phyloP scores from a whole-genome alignment of 2,888 invertebrate genomes.

The Dinocampus coccinellae region DNA sequence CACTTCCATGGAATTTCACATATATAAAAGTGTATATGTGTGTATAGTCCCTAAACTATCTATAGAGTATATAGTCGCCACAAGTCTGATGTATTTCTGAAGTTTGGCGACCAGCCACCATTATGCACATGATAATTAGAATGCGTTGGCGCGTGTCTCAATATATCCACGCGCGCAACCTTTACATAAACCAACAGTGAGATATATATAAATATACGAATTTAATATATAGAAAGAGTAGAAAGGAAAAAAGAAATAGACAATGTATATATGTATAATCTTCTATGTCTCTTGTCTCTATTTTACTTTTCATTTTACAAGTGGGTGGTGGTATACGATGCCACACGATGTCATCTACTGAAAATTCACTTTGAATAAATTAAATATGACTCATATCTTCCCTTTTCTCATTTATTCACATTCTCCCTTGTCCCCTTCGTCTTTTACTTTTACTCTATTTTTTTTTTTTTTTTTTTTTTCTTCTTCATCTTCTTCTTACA shows the following conservation, averaged over 20 bases:
- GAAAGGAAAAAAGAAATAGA: too few relatives aligned
- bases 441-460: background rate
- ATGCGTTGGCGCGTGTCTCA: slow-evolving; percentile 70
- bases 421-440: background rate
- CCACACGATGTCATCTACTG: background rate
- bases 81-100: slow-evolving; percentile 67
- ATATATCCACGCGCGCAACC: slow-evolving; percentile 64
- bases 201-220: slow-evolving; percentile 10
- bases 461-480: too few relatives aligned
- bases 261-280: too few relatives aligned
- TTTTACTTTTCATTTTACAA: slow-evolving; percentile 1
- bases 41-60: slow-evolving; percentile 53
- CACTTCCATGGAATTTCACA: slow-evolving; percentile 52
- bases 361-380: background rate
- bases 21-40: slow-evolving; percentile 39
- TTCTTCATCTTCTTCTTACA: too few relatives aligned
- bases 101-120: slow-evolving; percentile 68
- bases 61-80: slow-evolving; percentile 54
- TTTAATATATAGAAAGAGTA: background rate
- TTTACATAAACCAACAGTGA: slow-evolving; percentile 1
- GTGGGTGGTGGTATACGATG: slow-evolving; percentile 1
- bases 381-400: slow-evolving; percentile 5
- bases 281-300: background rate
- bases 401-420: background rate
- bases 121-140: slow-evolving; percentile 70